Percentiles rank a stretch among this genome's conserved stretches.
phyloP scores from a whole-genome alignment of 2,797 vertebrate genomes.

The Onychomys leucogaster region DNA sequence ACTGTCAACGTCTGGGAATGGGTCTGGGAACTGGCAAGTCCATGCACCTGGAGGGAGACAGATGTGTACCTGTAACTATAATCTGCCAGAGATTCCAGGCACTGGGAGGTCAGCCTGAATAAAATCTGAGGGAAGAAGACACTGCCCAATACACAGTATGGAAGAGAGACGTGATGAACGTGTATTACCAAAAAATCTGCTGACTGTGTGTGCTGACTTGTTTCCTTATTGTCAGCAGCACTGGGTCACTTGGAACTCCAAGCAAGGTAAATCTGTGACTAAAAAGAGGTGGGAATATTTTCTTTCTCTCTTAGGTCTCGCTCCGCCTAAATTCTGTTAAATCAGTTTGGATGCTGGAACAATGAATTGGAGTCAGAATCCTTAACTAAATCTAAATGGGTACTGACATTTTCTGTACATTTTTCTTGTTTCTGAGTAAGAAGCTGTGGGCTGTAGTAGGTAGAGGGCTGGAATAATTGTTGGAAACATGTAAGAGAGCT shows the following conservation, averaged over 20 bases:
- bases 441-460: background rate
- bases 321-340: constrained; percentile 57
- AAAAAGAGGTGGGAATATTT: constrained; percentile 59
- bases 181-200: constrained; percentile 69
- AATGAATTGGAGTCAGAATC: constrained; percentile 60
- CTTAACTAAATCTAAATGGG: constrained; percentile 28
- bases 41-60: background rate
- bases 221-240: constrained; percentile 71
- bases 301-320: constrained; percentile 44
- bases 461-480: background rate
- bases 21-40: constrained; percentile 13
- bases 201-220: constrained; percentile 52
- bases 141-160: background rate
- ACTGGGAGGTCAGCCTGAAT: background rate
- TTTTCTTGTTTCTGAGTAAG: constrained; percentile 6
- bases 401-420: background rate
- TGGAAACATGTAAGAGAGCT: background rate
- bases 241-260: constrained; percentile 63
- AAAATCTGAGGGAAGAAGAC: background rate
- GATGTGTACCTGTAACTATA: background rate
- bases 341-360: constrained; percentile 38
- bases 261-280: constrained; percentile 53
- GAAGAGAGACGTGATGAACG: constrained; percentile 34
- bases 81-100: background rate
- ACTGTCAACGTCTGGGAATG: background rate